Conservation (phyloP, 2,888 invertebrate genomes). For the Tricholauxania praeusta region DNA sequence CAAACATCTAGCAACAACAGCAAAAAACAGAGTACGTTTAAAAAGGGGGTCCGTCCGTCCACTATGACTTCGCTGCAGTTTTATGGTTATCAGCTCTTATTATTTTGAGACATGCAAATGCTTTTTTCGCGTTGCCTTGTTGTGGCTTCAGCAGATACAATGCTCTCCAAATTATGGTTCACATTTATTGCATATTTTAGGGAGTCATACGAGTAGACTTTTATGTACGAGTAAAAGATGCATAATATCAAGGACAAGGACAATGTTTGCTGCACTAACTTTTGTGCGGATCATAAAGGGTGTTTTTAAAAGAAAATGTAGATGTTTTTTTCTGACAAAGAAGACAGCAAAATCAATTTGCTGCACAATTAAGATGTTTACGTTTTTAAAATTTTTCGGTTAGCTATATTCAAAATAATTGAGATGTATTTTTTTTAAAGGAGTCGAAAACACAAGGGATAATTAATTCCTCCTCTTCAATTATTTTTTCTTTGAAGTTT, state of each 20-base stretch:
- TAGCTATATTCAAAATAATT: no score
- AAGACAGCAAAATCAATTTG: no score
- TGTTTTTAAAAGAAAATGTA: no score
- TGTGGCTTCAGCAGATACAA: slow-evolving; percentile 13
- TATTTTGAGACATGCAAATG: slow-evolving; percentile 61
- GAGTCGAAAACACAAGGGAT: no score
- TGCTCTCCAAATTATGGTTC: slow-evolving; percentile 7
- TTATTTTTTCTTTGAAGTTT: no score
- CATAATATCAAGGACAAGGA: slow-evolving; percentile 57
- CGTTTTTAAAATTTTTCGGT: no score
- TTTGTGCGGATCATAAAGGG: no score
- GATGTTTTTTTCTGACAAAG: no score
- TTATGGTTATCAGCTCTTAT: slow-evolving; percentile 60
- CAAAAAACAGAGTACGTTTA: not conserved
- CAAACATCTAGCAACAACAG: not conserved
- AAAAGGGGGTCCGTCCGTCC: not conserved
- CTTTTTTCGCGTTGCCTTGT: slow-evolving; percentile 42
- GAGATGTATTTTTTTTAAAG: no score
- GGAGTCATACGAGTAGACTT: slow-evolving; percentile 10
- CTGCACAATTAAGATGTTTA: no score
- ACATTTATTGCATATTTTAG: slow-evolving; percentile 19
- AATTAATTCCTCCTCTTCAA: no score
- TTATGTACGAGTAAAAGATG: not conserved
- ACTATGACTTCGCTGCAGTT: slow-evolving; percentile 36
- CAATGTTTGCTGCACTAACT: slow-evolving; percentile 43